phyloP scores from a whole-genome alignment of 2,888 invertebrate genomes.

The Dynastes tityus region DNA sequence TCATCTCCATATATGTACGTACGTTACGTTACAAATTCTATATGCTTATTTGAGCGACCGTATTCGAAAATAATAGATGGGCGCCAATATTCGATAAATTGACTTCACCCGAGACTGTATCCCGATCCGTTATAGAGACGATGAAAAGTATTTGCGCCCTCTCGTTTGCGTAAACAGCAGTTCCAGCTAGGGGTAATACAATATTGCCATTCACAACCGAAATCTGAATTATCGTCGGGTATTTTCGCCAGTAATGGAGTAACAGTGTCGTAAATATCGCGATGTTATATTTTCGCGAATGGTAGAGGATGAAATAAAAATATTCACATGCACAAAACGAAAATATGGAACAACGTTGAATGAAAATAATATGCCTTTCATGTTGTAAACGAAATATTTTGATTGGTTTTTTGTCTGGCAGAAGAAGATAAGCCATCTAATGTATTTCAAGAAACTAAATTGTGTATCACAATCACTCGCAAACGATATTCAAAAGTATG shows the following conservation, averaged over 20 bases:
- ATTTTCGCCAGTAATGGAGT: no score
- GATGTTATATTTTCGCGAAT: background rate
- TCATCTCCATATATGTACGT: background rate
- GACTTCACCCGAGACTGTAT: background rate
- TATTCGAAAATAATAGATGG: conserved; percentile 12
- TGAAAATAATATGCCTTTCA: no score
- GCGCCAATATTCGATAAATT: conserved; percentile 3
- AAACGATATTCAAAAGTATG: no score
- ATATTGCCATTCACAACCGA: background rate
- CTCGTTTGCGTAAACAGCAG: conserved; percentile 7
- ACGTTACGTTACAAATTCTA: conserved; percentile 6
- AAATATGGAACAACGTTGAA: no score
- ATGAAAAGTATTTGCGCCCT: background rate
- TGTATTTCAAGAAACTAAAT: no score
- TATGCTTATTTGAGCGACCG: conserved; percentile 6
- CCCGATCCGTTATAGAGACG: background rate
- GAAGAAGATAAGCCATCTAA: no score
- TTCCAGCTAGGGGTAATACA: background rate
- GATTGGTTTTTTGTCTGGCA: no score
- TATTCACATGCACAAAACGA: background rate
- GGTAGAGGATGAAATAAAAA: background rate
- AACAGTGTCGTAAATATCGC: no score
- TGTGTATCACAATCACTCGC: no score
- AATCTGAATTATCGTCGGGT: no score
- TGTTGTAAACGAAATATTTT: no score